Evolutionary conservation across 2,113 vertebrate genomes (phyloP).

Genomic region (Pelecanus crispus): DNA sequence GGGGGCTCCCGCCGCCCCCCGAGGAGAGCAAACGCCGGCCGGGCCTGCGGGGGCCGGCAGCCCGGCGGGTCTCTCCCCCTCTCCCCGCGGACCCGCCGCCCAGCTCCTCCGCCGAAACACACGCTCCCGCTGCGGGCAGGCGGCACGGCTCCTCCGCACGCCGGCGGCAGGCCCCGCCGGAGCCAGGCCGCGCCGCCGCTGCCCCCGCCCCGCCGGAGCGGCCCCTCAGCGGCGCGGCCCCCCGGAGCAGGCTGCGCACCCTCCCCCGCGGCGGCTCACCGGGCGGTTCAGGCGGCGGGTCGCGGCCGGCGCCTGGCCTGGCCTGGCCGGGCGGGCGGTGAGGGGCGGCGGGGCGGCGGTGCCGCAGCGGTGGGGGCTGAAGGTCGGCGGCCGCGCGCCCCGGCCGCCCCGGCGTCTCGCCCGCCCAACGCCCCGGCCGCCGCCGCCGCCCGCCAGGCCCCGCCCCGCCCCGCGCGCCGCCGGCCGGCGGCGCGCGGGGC

Average conservation of each 20-base stretch:
- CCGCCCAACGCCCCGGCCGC: neutral
- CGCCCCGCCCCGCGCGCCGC: neutral
- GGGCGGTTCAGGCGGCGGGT: neutral
- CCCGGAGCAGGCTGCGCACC: neutral
- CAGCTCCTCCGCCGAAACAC: neutral
- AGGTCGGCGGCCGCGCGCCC: neutral
- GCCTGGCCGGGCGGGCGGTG: neutral
- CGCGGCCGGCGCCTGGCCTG: neutral
- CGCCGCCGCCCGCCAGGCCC: neutral
- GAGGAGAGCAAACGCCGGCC: neutral
- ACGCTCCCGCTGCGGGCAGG: neutral
- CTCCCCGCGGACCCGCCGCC: neutral
- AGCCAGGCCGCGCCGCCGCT: neutral
- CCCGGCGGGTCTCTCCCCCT: neutral
- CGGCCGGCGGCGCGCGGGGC: neutral
- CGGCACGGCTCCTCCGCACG: neutral
- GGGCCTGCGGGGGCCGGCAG: neutral
- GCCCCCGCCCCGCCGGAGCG: neutral
- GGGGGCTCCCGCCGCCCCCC: neutral
- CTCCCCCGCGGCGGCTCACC: conserved; percentile 42
- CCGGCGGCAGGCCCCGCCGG: neutral
- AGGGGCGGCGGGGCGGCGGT: neutral
- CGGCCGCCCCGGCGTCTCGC: neutral
- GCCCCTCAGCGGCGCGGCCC: neutral
- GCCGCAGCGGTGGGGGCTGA: neutral